A percentile compares a stretch with the other conserved stretches of the same genome.
Evolutionary conservation across 2,797 vertebrate genomes (phyloP).

Genomic region (Nannoperca obscura): DNA sequence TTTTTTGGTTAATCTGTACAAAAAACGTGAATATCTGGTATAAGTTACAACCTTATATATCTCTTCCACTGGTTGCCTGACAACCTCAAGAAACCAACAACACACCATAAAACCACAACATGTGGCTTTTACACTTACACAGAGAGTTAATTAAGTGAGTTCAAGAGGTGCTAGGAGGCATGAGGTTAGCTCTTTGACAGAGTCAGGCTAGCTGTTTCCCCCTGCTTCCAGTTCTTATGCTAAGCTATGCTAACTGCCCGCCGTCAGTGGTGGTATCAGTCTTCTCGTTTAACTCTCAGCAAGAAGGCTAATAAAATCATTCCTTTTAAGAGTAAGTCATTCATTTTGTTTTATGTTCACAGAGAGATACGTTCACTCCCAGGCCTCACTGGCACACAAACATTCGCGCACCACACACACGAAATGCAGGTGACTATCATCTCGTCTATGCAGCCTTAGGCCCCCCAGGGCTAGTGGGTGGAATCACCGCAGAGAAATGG

Average conservation of each 20-base stretch:
- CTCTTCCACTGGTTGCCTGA: background rate
- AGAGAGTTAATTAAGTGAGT: background rate
- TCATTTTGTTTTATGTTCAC: slow-evolving; percentile 16
- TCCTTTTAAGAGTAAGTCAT: slow-evolving; percentile 4
- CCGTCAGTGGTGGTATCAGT: background rate
- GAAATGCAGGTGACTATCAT: slow-evolving; percentile 24
- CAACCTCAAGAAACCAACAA: background rate
- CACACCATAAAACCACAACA: background rate
- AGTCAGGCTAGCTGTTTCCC: background rate
- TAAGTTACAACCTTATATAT: background rate
- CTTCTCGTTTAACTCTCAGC: background rate
- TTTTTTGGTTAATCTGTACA: background rate
- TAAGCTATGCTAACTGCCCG: slow-evolving; percentile 10
- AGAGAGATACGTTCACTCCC: slow-evolving; percentile 15
- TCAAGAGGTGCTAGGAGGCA: background rate
- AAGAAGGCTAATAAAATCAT: background rate
- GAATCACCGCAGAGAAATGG: slow-evolving; percentile 4
- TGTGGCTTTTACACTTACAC: background rate
- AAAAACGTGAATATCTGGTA: background rate
- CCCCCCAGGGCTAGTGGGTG: slow-evolving; percentile 11
- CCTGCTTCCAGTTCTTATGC: background rate
- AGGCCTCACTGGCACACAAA: background rate
- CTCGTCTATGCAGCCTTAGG: slow-evolving; percentile 5
- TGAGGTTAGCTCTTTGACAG: background rate
- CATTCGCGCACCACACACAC: background rate